Base-by-base conservation (phyloP, 2,113 vertebrate genomes). In the Alligator sinensis region DNA sequence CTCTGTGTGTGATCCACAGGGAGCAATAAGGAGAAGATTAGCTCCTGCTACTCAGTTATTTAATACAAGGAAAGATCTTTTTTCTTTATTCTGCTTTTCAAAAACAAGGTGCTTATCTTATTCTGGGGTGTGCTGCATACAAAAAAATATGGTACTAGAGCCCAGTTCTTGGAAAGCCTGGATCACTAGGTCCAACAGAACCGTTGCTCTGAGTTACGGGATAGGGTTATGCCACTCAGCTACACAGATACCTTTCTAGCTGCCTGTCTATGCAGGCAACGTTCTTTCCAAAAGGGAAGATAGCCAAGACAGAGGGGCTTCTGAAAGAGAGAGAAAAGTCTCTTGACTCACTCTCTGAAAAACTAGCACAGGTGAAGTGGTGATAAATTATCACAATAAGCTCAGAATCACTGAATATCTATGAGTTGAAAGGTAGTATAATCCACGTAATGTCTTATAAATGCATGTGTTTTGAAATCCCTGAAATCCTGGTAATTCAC, bases 221-320 rank as follows among this genome's bases (percentile, higher is more conserved):
- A 38, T 19, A 3, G 12, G 60, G 75, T 25, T 4, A 2, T 55
- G 22, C 4, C 75, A 18, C 28, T 22, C 0, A 24, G 0, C 70
- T 64, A 64, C 76, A 59, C 2, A 2, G 30, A 83, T 8, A 47
- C 12, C 70, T 1, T 28, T 62, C 77, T 0, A 0, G 1, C 16
- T 34, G 60, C 61, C 61, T 27, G 78, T 28, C 0, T 0, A 30
- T 22, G 62, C 62, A 61, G 3, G 16, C 59, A 13, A 74, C 0
- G 1, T 15, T 4, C 4, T 9, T 5, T 1, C 27, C 2, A 3
- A 78, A 30, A 57, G 38, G n/a, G 14, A 22, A 34, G 60, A 55
- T 3, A 2, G 21, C 27, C 80, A 3, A 0, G 1, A 27, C 5
- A 61, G 0, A 1, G 27, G 2, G 16, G 25, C 60, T 1, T 0